Percentiles rank a stretch among this genome's conserved stretches.
phyloP scores from a whole-genome alignment of 2,113 vertebrate genomes.

The Daubentonia madagascariensis region DNA sequence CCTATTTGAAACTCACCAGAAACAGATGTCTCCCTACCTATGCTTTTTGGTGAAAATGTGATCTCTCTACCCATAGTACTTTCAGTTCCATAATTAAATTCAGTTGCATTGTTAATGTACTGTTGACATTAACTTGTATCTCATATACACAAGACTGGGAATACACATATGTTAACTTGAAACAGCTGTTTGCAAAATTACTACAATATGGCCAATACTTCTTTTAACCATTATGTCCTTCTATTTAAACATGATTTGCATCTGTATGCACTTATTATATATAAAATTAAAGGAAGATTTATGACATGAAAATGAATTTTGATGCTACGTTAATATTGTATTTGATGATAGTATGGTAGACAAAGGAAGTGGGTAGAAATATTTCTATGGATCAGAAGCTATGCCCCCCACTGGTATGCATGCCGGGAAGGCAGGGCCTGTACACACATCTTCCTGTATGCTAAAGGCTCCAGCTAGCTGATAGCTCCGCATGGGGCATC shows the following conservation, averaged over 20 bases:
- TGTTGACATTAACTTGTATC: constrained; percentile 73
- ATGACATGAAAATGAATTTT: constrained; percentile 64
- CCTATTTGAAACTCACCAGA: constrained; percentile 55
- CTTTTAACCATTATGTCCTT: constrained; percentile 62
- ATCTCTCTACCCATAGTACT: constrained; percentile 32
- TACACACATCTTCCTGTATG: background rate
- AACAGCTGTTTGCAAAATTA: constrained; percentile 71
- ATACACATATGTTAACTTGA: constrained; percentile 72
- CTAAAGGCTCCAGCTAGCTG: background rate
- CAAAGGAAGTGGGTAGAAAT: constrained; percentile 30
- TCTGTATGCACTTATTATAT: constrained; percentile 67
- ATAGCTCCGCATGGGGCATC: background rate
- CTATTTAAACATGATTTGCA: constrained; percentile 66
- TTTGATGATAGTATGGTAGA: constrained; percentile 28
- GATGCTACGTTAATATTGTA: constrained; percentile 46
- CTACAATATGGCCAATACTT: constrained; percentile 63
- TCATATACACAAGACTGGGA: constrained; percentile 62
- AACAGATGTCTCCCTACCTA: constrained; percentile 64
- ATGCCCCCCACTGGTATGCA: background rate
- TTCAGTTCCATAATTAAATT: constrained; percentile 69
- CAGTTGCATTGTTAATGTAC: constrained; percentile 75
- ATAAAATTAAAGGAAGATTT: constrained; percentile 67
- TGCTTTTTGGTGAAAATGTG: constrained; percentile 30
- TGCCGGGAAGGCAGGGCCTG: background rate
- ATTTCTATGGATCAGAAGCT: background rate